Evolutionary conservation across 2,113 vertebrate genomes (phyloP).

Genomic region (Struthio camelus): DNA sequence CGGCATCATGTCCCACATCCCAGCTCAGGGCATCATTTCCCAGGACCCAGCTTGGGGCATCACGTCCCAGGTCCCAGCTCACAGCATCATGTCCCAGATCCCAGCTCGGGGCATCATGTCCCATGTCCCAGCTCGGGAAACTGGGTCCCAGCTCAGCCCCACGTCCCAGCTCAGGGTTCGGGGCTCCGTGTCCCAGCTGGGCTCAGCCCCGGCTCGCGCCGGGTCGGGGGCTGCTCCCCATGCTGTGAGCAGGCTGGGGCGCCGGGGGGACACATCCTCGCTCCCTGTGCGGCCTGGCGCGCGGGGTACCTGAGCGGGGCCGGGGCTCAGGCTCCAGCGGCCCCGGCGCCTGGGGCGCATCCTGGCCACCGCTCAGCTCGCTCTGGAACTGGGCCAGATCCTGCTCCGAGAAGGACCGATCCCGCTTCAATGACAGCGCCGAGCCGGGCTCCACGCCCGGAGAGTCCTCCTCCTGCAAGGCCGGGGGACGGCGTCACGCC

Average conservation of each 20-base stretch:
- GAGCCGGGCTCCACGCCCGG: slow-evolving; percentile 73
- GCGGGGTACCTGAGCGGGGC: slow-evolving; percentile 77
- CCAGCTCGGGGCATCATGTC: not conserved
- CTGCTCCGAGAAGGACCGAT: slow-evolving; percentile 94
- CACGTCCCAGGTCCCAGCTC: not conserved
- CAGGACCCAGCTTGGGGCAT: too few relatives aligned
- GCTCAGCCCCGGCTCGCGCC: not conserved
- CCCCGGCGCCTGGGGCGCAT: not conserved
- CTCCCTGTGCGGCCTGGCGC: slow-evolving; percentile 32
- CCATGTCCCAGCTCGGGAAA: not conserved
- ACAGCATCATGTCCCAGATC: not conserved
- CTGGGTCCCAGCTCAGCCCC: too few relatives aligned
- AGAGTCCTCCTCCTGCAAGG: slow-evolving; percentile 90
- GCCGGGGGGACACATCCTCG: slow-evolving; percentile 63
- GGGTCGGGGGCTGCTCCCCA: not conserved
- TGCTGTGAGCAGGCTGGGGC: not conserved
- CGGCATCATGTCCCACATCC: not conserved
- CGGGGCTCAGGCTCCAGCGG: slow-evolving; percentile 59
- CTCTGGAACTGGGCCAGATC: slow-evolving; percentile 86
- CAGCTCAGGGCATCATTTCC: too few relatives aligned
- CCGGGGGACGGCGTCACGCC: fast-evolving
- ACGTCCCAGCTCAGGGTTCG: too few relatives aligned
- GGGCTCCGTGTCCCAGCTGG: not conserved
- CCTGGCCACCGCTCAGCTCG: slow-evolving; percentile 68
- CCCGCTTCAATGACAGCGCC: slow-evolving; percentile 82